Percentiles rank a stretch among this genome's conserved stretches.
Evolutionary conservation across 2,888 invertebrate species (phyloP).

Genomic region (Cheiracanthium punctorium): DNA sequence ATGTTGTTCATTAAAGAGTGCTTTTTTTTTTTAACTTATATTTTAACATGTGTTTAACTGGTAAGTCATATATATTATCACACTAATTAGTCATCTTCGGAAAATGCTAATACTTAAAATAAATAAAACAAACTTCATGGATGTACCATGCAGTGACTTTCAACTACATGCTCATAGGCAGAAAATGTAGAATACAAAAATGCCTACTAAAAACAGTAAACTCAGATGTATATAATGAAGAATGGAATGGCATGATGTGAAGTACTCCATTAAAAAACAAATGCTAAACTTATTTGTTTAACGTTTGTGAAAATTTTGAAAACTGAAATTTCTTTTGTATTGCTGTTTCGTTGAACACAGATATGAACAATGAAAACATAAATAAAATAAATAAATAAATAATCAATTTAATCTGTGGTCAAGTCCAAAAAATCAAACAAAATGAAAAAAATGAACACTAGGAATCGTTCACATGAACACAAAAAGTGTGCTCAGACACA

Average conservation of each 20-base stretch:
- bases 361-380: neutral
- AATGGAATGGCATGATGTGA: neutral
- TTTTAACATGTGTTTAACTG: too few relatives aligned
- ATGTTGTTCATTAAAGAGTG: too few relatives aligned
- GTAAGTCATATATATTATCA: too few relatives aligned
- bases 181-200: neutral
- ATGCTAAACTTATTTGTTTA: neutral
- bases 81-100: too few relatives aligned
- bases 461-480: neutral
- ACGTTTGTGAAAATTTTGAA: neutral
- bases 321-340: neutral
- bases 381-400: slow-evolving; percentile 17
- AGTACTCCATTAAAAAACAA: neutral
- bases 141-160: too few relatives aligned
- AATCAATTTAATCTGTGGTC: neutral
- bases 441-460: neutral
- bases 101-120: too few relatives aligned
- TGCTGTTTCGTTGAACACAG: too few relatives aligned
- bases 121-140: too few relatives aligned
- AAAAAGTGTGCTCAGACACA: neutral
- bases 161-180: neutral
- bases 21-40: too few relatives aligned
- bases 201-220: neutral
- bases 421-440: neutral
- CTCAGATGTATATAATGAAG: neutral